These are phyloP conservation scores for Gonatopus flavifemur DNA, from an alignment of 1,140 invertebrate genomes.

Conservation along the genomic window DNA sequence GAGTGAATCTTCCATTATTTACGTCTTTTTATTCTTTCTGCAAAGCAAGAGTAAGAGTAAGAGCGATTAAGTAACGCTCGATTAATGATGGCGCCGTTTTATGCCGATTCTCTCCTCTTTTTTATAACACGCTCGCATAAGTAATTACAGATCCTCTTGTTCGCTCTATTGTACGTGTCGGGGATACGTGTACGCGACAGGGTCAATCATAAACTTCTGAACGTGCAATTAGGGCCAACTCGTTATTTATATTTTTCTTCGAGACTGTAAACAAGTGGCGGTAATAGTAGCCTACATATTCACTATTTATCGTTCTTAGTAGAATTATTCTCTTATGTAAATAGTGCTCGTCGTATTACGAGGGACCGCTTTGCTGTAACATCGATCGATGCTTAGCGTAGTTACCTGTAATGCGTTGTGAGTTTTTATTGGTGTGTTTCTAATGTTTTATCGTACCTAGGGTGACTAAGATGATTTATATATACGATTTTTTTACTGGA, in stretches of 20 bases:
- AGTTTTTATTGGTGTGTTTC: no score
- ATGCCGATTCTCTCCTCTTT: constrained; percentile 15
- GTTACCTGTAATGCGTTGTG: no score
- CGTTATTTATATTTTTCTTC: constrained; percentile 37
- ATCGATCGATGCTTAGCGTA: background rate
- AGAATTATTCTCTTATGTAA: constrained; percentile 7
- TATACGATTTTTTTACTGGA: no score
- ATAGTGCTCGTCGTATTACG: background rate
- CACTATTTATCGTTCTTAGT: constrained; percentile 1
- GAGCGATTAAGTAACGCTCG: constrained; percentile 34
- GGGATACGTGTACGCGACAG: constrained; percentile 26
- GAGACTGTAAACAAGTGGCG: no score
- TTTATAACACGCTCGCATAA: constrained; percentile 23
- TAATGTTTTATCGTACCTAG: no score
- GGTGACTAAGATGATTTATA: no score
- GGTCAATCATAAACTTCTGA: constrained; percentile 31
- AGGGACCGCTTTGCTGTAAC: background rate
- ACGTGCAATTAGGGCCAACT: constrained; percentile 35
- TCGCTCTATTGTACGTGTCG: constrained; percentile 23
- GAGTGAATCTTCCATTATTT: constrained; percentile 20
- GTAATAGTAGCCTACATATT: constrained; percentile 18
- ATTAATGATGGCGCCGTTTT: constrained; percentile 34
- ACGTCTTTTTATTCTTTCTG: background rate
- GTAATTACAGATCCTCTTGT: constrained; percentile 23
- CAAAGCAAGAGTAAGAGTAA: background rate